Percentiles rank a stretch among this genome's conserved stretches.
These are phyloP conservation scores for Monoplex corrugatus DNA, from an alignment of 2,888 invertebrate genomes.

Conservation along the genomic window DNA sequence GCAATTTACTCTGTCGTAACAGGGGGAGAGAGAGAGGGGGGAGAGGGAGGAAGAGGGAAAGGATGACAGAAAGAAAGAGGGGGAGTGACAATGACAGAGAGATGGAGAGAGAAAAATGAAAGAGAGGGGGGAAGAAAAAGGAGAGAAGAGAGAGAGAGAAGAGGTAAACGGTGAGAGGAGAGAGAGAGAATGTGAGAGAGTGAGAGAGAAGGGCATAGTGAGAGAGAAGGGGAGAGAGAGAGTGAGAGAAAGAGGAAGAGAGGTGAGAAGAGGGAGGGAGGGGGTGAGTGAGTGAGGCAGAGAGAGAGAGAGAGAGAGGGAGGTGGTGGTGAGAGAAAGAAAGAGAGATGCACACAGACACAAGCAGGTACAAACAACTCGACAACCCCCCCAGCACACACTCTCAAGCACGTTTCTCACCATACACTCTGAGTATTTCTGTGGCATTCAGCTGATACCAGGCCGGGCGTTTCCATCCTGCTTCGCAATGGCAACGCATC, in stretches of 20 bases:
- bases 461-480: no score
- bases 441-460: no score
- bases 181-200: no score
- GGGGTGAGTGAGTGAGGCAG: background rate
- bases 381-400: no score
- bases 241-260: background rate
- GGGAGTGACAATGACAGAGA: background rate
- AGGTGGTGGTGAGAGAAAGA: no score
- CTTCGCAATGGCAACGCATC: no score
- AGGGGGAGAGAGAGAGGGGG: background rate
- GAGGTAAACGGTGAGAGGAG: background rate
- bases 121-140: background rate
- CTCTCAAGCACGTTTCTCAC: no score
- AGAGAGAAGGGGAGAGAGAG: background rate
- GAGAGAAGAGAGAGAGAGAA: background rate
- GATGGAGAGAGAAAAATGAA: background rate
- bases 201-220: no score
- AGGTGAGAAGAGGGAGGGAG: background rate
- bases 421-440: no score
- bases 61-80: background rate
- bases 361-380: no score
- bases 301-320: background rate
- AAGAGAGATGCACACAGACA: no score
- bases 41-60: background rate
- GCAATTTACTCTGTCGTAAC: background rate